These are phyloP conservation scores for Microtus richardsoni DNA, from an alignment of 2,113 vertebrate genomes.

Conservation along the genomic window DNA sequence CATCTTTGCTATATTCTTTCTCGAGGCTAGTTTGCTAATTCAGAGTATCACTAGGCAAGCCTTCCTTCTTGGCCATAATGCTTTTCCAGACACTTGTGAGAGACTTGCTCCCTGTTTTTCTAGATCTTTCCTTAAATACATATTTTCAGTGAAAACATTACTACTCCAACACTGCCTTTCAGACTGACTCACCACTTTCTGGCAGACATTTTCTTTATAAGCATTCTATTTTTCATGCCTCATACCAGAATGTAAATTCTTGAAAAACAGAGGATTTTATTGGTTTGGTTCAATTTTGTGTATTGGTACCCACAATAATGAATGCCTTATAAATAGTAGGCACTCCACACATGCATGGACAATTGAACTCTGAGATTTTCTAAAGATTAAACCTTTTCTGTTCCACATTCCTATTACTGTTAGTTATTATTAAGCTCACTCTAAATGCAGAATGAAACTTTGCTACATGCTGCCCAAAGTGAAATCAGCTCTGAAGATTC, in stretches of 20 bases:
- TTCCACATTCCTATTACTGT: background rate
- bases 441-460: slow-evolving; percentile 90
- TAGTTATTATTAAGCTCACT: slow-evolving; percentile 10
- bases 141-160: background rate
- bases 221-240: background rate
- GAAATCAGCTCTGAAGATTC: slow-evolving; percentile 93
- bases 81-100: background rate
- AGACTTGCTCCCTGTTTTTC: background rate
- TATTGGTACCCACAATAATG: background rate
- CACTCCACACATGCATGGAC: background rate
- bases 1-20: background rate
- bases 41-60: background rate
- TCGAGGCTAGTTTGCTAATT: background rate
- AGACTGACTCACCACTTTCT: background rate
- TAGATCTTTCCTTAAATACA: background rate
- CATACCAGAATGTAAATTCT: background rate
- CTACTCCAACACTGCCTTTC: background rate
- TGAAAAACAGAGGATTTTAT: background rate
- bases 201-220: background rate
- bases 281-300: background rate
- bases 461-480: slow-evolving; percentile 94
- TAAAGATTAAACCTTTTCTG: background rate
- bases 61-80: fast-evolving
- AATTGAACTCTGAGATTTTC: background rate
- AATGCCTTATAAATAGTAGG: background rate